Evolutionary conservation across 2,797 vertebrate species (phyloP).

Genomic region (Acanthis flammea): DNA sequence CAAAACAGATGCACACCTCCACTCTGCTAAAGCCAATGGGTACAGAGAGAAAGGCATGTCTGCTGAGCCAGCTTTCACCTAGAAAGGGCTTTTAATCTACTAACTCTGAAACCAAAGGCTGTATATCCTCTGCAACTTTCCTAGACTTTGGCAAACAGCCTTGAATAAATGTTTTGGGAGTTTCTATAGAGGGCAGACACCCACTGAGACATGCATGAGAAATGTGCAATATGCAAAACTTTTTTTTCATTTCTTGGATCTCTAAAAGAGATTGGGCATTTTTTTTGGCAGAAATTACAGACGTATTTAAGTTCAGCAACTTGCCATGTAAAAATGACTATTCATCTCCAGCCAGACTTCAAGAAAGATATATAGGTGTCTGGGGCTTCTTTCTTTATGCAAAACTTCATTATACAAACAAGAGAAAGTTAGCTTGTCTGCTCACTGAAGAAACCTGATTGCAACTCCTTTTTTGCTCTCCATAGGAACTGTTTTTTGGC

Average conservation of each 20-base stretch:
- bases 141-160: not conserved
- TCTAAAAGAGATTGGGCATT: not conserved
- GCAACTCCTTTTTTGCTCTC: not conserved
- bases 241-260: not conserved
- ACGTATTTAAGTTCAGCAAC: not conserved
- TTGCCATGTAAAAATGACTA: conserved; percentile 20
- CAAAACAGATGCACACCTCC: accelerated
- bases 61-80: not conserved
- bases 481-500: not conserved
- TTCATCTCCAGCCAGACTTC: conserved; percentile 10
- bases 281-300: conserved; percentile 34
- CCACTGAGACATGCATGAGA: conserved; percentile 9
- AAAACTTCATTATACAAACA: conserved; percentile 20
- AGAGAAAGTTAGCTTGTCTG: not conserved
- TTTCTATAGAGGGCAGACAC: conserved; percentile 22
- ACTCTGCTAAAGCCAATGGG: not conserved
- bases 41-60: not conserved
- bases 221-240: not conserved
- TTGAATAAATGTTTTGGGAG: not conserved
- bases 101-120: not conserved
- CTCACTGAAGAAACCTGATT: not conserved
- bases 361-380: conserved; percentile 15
- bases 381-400: not conserved
- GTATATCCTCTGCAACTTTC: not conserved
- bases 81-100: not conserved